Conservation (phyloP, 2,113 vertebrate genomes). For the Cairina moschata region DNA sequence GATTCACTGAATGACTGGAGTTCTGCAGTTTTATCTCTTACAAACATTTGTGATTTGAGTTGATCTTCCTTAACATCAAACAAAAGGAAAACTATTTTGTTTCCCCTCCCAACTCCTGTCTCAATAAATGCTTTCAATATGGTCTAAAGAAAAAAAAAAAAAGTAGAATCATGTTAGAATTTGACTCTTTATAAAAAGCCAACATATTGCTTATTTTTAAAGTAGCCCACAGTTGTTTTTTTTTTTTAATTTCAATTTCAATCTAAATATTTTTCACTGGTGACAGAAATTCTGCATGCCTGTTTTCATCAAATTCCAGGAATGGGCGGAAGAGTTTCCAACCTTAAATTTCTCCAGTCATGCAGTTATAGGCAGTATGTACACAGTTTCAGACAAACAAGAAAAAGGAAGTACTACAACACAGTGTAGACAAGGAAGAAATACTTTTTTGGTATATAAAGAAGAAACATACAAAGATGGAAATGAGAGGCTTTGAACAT, state of each 20-base stretch:
- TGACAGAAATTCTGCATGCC: not conserved
- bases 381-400: not conserved
- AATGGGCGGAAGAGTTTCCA: not conserved
- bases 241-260: not conserved
- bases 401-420: not conserved
- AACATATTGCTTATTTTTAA: not conserved
- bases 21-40: not conserved
- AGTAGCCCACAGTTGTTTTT: not conserved
- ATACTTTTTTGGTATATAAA: not conserved
- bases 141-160: not conserved
- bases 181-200: not conserved
- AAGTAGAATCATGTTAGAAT: not conserved
- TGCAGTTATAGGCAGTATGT: not conserved
- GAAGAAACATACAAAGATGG: not conserved
- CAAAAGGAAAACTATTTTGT: not conserved
- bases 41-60: not conserved
- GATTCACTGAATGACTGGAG: slow-evolving; percentile 26
- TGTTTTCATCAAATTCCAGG: not conserved
- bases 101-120: not conserved
- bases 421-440: not conserved
- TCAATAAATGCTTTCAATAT: not conserved
- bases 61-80: not conserved
- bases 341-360: not conserved
- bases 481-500: not conserved
- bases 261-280: not conserved